Evolutionary conservation across 2,888 invertebrate genomes (phyloP), one percentile per base, ranked within the genome.

Genomic region (Callinectes sapidus): DNA sequence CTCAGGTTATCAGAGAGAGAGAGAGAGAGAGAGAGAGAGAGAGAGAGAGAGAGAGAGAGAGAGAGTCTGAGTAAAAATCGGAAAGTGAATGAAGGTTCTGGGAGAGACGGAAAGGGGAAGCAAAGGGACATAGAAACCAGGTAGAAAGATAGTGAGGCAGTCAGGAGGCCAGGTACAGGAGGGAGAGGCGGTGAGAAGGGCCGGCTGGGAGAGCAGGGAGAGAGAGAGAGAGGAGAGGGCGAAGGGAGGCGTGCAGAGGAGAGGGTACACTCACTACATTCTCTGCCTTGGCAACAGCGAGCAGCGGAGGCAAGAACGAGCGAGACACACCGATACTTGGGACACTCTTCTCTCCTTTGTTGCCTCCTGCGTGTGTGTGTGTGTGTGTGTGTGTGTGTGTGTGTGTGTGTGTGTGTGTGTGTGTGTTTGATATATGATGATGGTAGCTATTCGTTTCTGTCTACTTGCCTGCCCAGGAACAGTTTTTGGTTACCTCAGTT

Each of bases 381-480:
- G 87, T 42, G 42, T 42, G 87, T 87, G 54, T 54, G 87, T 87
- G 87, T 87, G 87, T 42, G 42, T 42, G 87, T 87, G 54, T 54
- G 87, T 87, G 87, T 87, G 87, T 87, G 48, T 87, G 87, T 87
- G 87, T 87, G 54, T 87, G 87, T 87, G 87, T 87, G 87, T 87
- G 87, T 87, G 87, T 87, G 48, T 48, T 32, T 81, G 81, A 81
- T 81, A 35, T 81, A 81, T 35, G 81, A 81, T 81, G 81, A 81
- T 81, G 81, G 81, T 14, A 32, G 81, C 81, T 35, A 81, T 81
- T 81, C 3, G 81, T 81, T 81, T 28, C 81, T 35, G 81, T 35
- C 81, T 81, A 35, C 81, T 81, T 35, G 81, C 35, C 81, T 16
- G 16, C 16, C n/a, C 32, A 35, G 35, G 81, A 81, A 5, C 35